Percentiles rank a stretch among this genome's conserved stretches.
These are phyloP conservation scores for Dolichallabes microphthalmus DNA, from an alignment of 2,113 vertebrate genomes.

Conservation along the genomic window DNA sequence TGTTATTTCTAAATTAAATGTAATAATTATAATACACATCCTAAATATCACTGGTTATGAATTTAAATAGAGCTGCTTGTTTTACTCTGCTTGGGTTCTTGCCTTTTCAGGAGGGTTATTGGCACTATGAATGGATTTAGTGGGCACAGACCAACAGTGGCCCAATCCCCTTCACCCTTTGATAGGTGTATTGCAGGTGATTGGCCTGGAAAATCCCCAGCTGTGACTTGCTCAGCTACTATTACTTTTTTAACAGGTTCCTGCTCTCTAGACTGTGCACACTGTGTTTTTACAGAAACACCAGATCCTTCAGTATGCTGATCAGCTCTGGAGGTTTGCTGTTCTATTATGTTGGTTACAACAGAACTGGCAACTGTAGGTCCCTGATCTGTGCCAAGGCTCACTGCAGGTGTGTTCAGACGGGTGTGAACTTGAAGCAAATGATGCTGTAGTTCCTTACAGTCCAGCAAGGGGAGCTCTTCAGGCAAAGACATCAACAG, in stretches of 20 bases:
- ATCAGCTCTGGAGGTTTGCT: background rate
- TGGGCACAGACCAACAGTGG: constrained; percentile 37
- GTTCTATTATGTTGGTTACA: background rate
- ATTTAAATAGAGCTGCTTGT: background rate
- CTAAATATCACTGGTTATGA: background rate
- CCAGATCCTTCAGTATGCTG: background rate
- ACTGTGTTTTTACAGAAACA: constrained; percentile 39
- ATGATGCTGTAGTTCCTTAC: constrained; percentile 63
- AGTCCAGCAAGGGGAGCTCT: constrained; percentile 66
- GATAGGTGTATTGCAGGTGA: constrained; percentile 1
- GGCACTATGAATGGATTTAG: constrained; percentile 75
- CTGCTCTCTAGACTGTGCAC: background rate
- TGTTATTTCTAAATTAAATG: background rate
- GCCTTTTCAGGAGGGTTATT: constrained; percentile 57
- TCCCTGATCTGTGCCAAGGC: background rate
- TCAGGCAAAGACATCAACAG: constrained; percentile 72
- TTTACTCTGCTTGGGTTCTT: background rate
- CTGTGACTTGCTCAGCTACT: background rate
- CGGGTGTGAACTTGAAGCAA: constrained; percentile 59
- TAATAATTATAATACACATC: background rate
- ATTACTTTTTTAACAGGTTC: background rate
- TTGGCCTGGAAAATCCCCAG: background rate
- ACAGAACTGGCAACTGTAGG: background rate
- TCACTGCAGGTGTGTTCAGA: constrained; percentile 47
- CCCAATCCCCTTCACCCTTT: background rate